Evolutionary conservation across 2,797 vertebrate species (phyloP).

Genomic region (Melanogrammus aeglefinus): DNA sequence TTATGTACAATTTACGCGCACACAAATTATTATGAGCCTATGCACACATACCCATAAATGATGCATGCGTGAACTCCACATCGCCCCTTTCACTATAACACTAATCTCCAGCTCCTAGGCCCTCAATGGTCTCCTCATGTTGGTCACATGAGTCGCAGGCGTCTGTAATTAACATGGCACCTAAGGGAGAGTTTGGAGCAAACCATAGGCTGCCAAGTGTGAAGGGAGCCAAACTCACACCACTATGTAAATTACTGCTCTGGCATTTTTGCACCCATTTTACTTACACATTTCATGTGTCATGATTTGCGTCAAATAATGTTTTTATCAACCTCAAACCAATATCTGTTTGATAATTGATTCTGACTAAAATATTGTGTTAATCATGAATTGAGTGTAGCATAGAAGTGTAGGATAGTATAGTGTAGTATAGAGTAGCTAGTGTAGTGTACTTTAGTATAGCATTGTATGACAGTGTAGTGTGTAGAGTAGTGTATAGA

Average conservation of each 20-base stretch:
- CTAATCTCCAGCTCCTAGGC: not conserved
- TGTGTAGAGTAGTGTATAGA: not conserved
- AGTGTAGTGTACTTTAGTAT: not conserved
- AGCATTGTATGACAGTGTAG: too few relatives aligned
- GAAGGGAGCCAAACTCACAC: not conserved
- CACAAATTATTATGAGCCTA: too few relatives aligned
- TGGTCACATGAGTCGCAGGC: not conserved
- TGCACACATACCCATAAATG: not conserved
- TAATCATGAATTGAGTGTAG: not conserved
- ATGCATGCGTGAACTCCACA: not conserved
- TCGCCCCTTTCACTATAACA: not conserved
- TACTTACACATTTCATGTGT: not conserved
- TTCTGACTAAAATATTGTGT: too few relatives aligned
- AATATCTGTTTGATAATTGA: not conserved
- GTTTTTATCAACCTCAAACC: not conserved
- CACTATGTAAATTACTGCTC: not conserved
- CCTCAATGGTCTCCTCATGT: not conserved
- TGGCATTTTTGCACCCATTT: not conserved
- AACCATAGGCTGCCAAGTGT: not conserved
- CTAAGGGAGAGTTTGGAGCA: not conserved
- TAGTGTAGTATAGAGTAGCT: too few relatives aligned
- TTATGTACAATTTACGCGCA: too few relatives aligned
- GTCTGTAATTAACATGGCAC: not conserved
- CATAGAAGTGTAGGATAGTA: too few relatives aligned
- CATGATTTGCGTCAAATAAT: not conserved